Base-by-base conservation (phyloP, 1,140 invertebrate species). In the Lordiphosa collinella region DNA sequence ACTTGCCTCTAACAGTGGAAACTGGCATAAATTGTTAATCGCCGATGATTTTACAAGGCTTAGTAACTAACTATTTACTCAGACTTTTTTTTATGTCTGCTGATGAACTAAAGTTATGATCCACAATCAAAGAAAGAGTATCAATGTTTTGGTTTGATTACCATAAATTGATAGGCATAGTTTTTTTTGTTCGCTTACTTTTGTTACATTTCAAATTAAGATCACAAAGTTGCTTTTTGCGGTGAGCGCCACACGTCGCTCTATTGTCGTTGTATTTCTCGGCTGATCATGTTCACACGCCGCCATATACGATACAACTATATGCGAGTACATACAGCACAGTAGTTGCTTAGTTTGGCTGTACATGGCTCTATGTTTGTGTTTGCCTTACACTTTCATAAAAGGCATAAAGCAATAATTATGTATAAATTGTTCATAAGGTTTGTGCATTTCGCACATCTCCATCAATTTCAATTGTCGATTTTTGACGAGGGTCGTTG, bases 201-300 rank as follows among this genome's bases (percentile, higher is more conserved):
- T 43, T 55, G 18, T 41, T 50, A 12, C 11, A 53, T 60, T 67
- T 57, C 29, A 51, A 76, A 84, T 84, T 72, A 62, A 72, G 67
- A 68, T 76, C 78, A 57, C 52, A 67, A 65, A 60, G 62, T 62
- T 52, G 47, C 57, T 54, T 40, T 51, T 63, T 67, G 71, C 44
- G 72, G 71, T 74, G 13, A 54, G 32, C 50, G 49, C 44, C 29
- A 49, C 59, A 18, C 51, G 40, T 25, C 16, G 48, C 11, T 11
- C 47, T 47, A 16, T 11, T 50, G 50, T 16, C 35, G 12, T 38
- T 32, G 11, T 41, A 11, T 67, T 60, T 79, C 80, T 69, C 56
- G 75, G 75, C 65, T 51, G 65, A 70, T 79, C 70, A 75, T 80
- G 75, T 79, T 79, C 75, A 62, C 64, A 79, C 52, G 73, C 55